A percentile compares a stretch with the other conserved stretches of the same genome.
These are phyloP conservation scores for Deroptyus accipitrinus DNA, from an alignment of 2,113 vertebrate species.

Conservation along the genomic window DNA sequence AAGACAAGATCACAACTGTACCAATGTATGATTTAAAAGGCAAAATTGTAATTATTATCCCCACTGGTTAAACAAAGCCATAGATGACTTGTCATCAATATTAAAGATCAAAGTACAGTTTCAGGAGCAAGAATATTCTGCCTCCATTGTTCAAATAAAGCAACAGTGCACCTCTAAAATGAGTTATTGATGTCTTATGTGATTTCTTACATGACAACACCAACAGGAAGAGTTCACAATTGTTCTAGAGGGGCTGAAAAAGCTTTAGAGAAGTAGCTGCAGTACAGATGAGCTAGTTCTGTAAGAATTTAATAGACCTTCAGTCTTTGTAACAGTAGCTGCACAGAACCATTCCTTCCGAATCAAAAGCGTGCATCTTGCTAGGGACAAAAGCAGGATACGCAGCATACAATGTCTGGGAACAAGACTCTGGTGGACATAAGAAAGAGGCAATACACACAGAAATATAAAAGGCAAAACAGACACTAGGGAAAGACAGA, in stretches of 20 bases:
- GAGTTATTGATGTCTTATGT: not conserved
- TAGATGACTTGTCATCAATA: not conserved
- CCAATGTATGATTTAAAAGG: not conserved
- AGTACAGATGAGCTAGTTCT: not conserved
- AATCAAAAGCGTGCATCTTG: not conserved
- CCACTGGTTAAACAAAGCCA: not conserved
- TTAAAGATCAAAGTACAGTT: not conserved
- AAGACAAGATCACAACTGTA: not conserved
- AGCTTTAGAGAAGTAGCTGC: not conserved
- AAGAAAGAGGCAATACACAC: not conserved
- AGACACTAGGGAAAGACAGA: not conserved
- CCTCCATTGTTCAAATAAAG: not conserved
- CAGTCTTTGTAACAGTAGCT: not conserved
- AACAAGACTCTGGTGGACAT: not conserved
- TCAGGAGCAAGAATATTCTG: not conserved
- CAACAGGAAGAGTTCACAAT: not conserved
- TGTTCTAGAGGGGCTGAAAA: not conserved
- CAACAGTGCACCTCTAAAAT: not conserved
- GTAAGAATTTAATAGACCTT: not conserved
- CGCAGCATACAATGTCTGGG: fast-evolving
- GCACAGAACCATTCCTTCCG: not conserved
- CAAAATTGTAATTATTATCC: not conserved
- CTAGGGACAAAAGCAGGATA: not conserved
- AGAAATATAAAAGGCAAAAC: not conserved
- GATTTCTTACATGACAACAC: not conserved